Evolutionary conservation across 1,140 invertebrate genomes (phyloP).

Genomic region (Brachionus asplanchnoidis): DNA sequence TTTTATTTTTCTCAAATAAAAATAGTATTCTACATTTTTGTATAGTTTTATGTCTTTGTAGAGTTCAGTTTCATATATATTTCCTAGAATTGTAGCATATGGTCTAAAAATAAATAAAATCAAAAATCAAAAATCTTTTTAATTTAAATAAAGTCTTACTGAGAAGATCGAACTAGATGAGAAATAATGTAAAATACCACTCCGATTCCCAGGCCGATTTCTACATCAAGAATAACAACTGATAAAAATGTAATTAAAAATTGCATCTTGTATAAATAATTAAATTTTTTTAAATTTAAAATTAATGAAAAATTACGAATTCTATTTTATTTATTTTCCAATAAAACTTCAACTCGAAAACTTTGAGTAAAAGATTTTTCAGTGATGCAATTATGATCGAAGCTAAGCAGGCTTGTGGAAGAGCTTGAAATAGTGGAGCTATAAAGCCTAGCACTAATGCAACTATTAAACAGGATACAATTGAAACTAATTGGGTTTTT

Average conservation of each 20-base stretch:
- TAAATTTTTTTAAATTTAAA: neutral
- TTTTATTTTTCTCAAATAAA: neutral
- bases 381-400: constrained; percentile 60
- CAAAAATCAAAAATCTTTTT: neutral
- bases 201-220: constrained; percentile 46
- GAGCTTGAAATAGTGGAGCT: constrained; percentile 54
- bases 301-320: constrained; percentile 47
- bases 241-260: constrained; percentile 43
- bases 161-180: constrained; percentile 53
- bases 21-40: neutral
- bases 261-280: constrained; percentile 43
- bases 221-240: constrained; percentile 43
- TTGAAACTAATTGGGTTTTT: constrained; percentile 52
- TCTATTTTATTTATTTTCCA: constrained; percentile 55
- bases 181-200: constrained; percentile 42
- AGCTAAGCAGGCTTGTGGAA: constrained; percentile 52
- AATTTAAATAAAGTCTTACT: constrained; percentile 48
- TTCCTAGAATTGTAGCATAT: constrained; percentile 30
- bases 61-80: constrained; percentile 38
- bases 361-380: constrained; percentile 57
- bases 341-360: constrained; percentile 49
- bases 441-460: constrained; percentile 59
- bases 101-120: neutral
- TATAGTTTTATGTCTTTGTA: constrained; percentile 39
- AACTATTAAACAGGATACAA: constrained; percentile 49